These are phyloP conservation scores for Sus cebifrons DNA, from an alignment of 2,797 vertebrate species.

Conservation along the genomic window DNA sequence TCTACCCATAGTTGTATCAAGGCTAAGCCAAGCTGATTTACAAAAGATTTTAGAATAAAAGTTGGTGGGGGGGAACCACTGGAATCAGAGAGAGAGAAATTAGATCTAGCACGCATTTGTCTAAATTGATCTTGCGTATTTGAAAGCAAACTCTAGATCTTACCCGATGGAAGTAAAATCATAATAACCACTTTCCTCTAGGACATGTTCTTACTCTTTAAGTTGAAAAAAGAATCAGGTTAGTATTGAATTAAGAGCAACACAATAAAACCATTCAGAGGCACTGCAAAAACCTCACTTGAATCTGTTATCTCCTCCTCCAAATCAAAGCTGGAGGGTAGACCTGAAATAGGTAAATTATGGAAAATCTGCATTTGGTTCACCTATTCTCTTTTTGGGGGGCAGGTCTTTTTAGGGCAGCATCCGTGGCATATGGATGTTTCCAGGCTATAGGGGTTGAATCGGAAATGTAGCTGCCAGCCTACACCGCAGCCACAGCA, in stretches of 20 bases:
- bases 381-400: not conserved
- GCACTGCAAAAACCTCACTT: conserved; percentile 90
- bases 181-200: conserved; percentile 94
- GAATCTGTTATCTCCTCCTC: conserved; percentile 95
- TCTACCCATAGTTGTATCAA: too few relatives aligned
- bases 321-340: conserved; percentile 87
- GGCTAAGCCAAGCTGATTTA: too few relatives aligned
- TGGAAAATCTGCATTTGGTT: conserved; percentile 46
- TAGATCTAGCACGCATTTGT: conserved; percentile 23
- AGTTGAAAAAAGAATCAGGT: conserved; percentile 45
- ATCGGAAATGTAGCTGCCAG: too few relatives aligned
- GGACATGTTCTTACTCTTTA: conserved; percentile 94
- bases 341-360: conserved; percentile 85
- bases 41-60: not conserved
- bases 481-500: too few relatives aligned
- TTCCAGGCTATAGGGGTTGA: too few relatives aligned
- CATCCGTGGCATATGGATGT: too few relatives aligned
- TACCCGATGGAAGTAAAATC: conserved; percentile 88
- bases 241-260: conserved; percentile 74
- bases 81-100: conserved; percentile 59
- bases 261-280: conserved; percentile 58
- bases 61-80: not conserved
- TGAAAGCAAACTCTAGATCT: conserved; percentile 39
- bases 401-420: too few relatives aligned
- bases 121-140: conserved; percentile 59